A percentile compares a stretch with the other conserved stretches of the same genome.
Evolutionary conservation across 2,888 invertebrate species (phyloP).

Genomic region (Hypena proboscidalis): DNA sequence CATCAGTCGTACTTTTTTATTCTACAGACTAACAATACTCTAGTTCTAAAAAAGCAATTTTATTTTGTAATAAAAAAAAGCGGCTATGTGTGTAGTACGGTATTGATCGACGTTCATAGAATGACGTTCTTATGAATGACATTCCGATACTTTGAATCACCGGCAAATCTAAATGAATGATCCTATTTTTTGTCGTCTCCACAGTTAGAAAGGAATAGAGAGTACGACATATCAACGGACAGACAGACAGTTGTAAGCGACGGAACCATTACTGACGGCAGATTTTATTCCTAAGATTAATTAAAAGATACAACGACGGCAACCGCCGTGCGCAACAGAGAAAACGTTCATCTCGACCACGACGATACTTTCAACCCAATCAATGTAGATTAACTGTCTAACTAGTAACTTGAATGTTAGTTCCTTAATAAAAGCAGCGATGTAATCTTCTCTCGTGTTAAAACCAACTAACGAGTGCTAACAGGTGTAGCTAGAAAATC

Average conservation of each 20-base stretch:
- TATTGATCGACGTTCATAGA: too few relatives aligned
- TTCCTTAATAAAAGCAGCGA: constrained; percentile 50
- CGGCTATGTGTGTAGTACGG: too few relatives aligned
- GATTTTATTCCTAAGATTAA: constrained; percentile 81
- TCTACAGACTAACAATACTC: too few relatives aligned
- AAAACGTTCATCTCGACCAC: constrained; percentile 64
- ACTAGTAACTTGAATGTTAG: constrained; percentile 25
- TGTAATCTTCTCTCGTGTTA: constrained; percentile 52
- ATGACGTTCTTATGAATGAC: too few relatives aligned
- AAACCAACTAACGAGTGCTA: constrained; percentile 50
- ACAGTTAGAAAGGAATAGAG: constrained; percentile 14
- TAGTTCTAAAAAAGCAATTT: too few relatives aligned
- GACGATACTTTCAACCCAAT: constrained; percentile 48
- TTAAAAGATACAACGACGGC: constrained; percentile 77
- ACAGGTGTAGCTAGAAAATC: constrained; percentile 74
- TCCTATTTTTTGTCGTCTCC: neutral
- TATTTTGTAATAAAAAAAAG: too few relatives aligned
- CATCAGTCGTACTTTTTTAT: too few relatives aligned
- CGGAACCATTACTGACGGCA: constrained; percentile 69
- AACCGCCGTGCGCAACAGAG: constrained; percentile 63
- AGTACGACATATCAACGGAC: constrained; percentile 54
- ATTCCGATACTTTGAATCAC: too few relatives aligned
- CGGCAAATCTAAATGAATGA: too few relatives aligned
- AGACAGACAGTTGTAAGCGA: constrained; percentile 57
- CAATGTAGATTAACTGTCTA: constrained; percentile 44